These are phyloP conservation scores for Telmatherina bonti DNA, from an alignment of 2,797 vertebrate genomes.

Conservation along the genomic window DNA sequence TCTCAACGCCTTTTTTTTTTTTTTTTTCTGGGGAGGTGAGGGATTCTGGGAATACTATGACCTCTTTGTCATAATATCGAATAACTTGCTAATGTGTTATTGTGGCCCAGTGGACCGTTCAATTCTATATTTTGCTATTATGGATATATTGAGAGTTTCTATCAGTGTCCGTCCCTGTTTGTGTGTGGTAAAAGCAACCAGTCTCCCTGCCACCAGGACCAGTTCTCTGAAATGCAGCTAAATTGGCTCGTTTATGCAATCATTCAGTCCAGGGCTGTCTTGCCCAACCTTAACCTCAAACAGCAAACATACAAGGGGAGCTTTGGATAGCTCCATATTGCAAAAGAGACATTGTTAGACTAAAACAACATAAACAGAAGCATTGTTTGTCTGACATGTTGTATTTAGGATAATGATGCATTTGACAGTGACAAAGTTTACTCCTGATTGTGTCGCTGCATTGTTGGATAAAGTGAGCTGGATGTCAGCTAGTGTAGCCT, in stretches of 20 bases:
- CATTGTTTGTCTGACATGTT: conserved; percentile 61
- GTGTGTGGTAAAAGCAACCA: conserved; percentile 51
- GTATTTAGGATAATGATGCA: conserved; percentile 67
- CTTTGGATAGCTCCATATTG: conserved; percentile 51
- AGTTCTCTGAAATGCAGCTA: conserved; percentile 66
- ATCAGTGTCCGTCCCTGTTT: conserved; percentile 38
- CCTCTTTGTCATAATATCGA: conserved; percentile 2
- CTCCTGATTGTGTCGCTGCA: conserved; percentile 38
- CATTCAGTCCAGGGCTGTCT: conserved; percentile 53
- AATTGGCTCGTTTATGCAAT: conserved; percentile 77
- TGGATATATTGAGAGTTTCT: conserved; percentile 44
- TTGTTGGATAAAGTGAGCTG: conserved; percentile 34
- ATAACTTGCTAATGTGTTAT: conserved; percentile 55
- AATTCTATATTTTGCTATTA: conserved; percentile 34
- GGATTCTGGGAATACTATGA: conserved; percentile 22
- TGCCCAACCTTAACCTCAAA: conserved; percentile 57
- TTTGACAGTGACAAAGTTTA: conserved; percentile 57
- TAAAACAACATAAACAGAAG: conserved; percentile 44
- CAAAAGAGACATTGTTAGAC: conserved; percentile 59
- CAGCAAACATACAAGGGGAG: conserved; percentile 52
- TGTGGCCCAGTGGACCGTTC: conserved; percentile 43
- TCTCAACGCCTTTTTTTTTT: conserved; percentile 8
- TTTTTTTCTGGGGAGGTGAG: neutral
- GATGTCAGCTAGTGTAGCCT: neutral
- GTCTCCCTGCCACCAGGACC: conserved; percentile 46